Evolutionary conservation across 2,797 vertebrate genomes (phyloP), one percentile per base, ranked within the genome.

Genomic region (Myotis pilosus): DNA sequence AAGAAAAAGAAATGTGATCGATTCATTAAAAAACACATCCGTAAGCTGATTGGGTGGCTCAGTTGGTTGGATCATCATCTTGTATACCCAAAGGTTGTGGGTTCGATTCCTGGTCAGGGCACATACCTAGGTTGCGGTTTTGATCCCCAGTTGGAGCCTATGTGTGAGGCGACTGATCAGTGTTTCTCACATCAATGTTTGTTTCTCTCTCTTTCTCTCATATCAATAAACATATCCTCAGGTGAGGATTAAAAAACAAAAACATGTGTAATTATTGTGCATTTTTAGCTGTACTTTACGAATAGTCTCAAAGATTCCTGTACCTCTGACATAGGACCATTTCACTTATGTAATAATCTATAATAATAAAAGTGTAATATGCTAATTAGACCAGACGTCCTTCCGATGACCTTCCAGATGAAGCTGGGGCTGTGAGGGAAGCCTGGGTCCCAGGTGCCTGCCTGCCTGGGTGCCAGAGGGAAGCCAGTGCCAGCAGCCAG

Each of bases 311-410:
- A 51, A 83, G 69, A 36, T 76, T 86, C 66, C 92, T 91, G 83
- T 16, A 30, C 17, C 55, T 93, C 38, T 49, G 41, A 22, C 30
- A 15, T 2, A 36, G 49, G 7, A 94, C 74, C 38, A 97, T 93
- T 96, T 95, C 91, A 90, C 69, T 94, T 88, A 82, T 66, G 62
- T 55, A 79, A 57, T 81, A 85, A 62, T 30, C 57, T 62, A 62
- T 30, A 60, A 60, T 60, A 60, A 28, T 60, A 28, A 30, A 60
- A 62, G 57, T 13, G 12, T 62, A 62, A 62, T 62, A 62, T 62
- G 57, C 25, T 62, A 62, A 62, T 62, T 28, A 62, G 57, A 30
- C 57, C 12, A 12, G 57, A 62, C 12, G 4, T 62, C 57, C 57
- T 62, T 62, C 57, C 28, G 25, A 62, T 15, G 25, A 62, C 13